Evolutionary conservation across 64 coral and sea anemone genomes (phyloP), one percentile per base, ranked within the genome.

Genomic region (Dendronephthya gigantea): DNA sequence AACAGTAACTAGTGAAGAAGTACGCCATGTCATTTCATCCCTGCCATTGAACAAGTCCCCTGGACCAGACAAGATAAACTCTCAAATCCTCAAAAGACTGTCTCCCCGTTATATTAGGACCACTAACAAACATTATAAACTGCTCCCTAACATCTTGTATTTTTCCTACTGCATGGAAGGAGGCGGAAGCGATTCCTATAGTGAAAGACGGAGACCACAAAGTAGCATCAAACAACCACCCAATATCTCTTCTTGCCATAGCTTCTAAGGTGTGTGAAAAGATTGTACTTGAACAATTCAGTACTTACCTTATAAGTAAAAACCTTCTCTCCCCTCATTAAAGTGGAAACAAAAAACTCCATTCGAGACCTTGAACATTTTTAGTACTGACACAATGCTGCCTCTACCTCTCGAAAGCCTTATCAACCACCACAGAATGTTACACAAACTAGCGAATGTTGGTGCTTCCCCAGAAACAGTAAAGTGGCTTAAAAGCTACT

Each of bases 401-500:
- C 10, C 37, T 79, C 32, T 29, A 79, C 28, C 37, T 79, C 15
- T 79, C 72, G 5, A 79, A 79, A 33, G 84, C 50, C 5, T 85
- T 48, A 85, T 85, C 29, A 85, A 40, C 33, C 84, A 85, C 27
- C 19, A 62, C 55, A 15, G 55, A 62, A 7, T 62, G 10, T 27
- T 62, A 7, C 6, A 1, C 25, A 62, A 62, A 27, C 55, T 62
- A 27, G 3, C 55, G 19, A 45, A 4, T 45, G 41, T 45, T 2
- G 51, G 51, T 3, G 23, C 2, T n/a, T 87, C 68, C 40, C 13
- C 35, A 66, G 39, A 25, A 43, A 48, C 85, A 87, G 68, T 87
- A 9, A 75, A 38, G 10, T 87, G 84, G 85, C 79, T 87, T 45
- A 23, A 50, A 31, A 76, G 69, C 29, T 87, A 87, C 7, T 81